Evolutionary conservation across 2,888 invertebrate species (phyloP), one percentile per base, ranked within the genome.

Genomic region (Microctonus aethiopoides): DNA sequence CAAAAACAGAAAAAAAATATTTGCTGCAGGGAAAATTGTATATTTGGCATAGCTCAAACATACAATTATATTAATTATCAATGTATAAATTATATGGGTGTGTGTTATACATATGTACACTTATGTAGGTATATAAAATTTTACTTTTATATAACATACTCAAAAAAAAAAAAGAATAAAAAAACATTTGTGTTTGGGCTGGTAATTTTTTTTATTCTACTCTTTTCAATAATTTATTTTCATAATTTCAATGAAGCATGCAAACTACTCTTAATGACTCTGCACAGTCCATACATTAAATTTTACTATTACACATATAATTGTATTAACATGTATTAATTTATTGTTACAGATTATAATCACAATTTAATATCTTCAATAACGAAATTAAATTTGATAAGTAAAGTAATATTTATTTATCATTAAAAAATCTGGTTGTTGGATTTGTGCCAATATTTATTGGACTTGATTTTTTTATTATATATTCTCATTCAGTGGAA

Each of bases 161-260:
- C n/a, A n/a, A n/a, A n/a, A n/a, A n/a, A n/a, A n/a, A n/a, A n/a
- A n/a, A n/a, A n/a, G n/a, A n/a, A n/a, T n/a, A n/a, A n/a, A n/a
- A n/a, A 16, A 7, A 16, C 46, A 16, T 16, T 9, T 46, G 16
- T 46, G 16, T 16, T 9, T n/a, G 5, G 46, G 4, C 16, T 46
- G 7, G 46, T 16, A 46, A 46, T 16, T 46, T 60, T 60, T 60
- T 34, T 57, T 60, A 39, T 36, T 34, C 7, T 60, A 24, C 24
- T 39, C 13, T 11, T 36, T 36, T n/a, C 36, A 11, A 60, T 60
- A 60, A 60, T 57, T 57, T 57, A 60, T 60, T 39, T 60, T 16
- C 57, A 32, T 32, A 1, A 57, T 57, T 57, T 57, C 57, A 57
- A 57, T 57, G 57, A n/a, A 57, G 57, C 57, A 57, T 32, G 57